A percentile compares a stretch with the other conserved stretches of the same genome.
phyloP scores from a whole-genome alignment of 30 jellyfish, hydroid and myxozoan species.

The Turritopsis dohrnii region DNA sequence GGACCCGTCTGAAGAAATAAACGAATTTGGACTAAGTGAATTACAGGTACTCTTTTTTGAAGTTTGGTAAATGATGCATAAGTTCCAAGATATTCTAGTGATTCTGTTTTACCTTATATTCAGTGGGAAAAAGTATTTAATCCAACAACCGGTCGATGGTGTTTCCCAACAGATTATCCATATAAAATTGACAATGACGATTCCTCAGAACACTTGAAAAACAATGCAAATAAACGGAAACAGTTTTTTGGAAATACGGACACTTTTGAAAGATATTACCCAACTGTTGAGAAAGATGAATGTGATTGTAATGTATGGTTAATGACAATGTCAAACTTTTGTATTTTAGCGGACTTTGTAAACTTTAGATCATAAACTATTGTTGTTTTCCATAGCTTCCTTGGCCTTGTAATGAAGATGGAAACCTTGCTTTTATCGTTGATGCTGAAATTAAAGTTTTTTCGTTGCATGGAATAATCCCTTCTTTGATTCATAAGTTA shows the following conservation, averaged over 20 bases:
- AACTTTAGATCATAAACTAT: too few relatives aligned
- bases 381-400: neutral
- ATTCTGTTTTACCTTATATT: neutral
- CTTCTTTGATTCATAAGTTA: neutral
- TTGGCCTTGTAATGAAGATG: neutral
- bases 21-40: neutral
- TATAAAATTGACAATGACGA: neutral
- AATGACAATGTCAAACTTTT: too few relatives aligned
- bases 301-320: too few relatives aligned
- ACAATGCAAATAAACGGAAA: neutral
- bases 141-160: slow-evolving; percentile 1
- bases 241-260: neutral
- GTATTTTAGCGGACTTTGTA: neutral
- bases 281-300: neutral
- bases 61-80: neutral
- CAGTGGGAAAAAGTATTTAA: slow-evolving; percentile 2
- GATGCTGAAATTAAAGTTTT: neutral
- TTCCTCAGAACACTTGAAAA: neutral
- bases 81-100: neutral
- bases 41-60: neutral
- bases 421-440: neutral
- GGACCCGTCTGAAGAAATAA: neutral
- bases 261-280: neutral
- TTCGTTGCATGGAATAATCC: slow-evolving; percentile 1
- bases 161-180: neutral